Evolutionary conservation across 2,888 invertebrate species (phyloP).

Genomic region (Oscheius sp.): DNA sequence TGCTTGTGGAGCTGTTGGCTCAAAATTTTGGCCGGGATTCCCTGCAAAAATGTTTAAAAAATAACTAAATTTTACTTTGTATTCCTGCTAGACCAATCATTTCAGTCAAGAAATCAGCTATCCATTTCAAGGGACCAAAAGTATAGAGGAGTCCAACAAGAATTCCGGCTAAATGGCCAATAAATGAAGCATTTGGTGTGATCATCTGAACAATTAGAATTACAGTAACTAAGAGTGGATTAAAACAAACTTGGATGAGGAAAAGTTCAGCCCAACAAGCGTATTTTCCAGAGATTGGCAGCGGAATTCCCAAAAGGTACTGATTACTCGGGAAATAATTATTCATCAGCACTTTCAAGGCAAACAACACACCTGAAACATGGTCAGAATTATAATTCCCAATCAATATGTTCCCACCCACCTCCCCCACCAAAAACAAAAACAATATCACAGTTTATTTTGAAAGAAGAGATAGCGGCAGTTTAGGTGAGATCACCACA

Average conservation of each 20-base stretch:
- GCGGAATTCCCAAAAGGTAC: conserved; percentile 69
- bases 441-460: conserved; percentile 9
- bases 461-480: conserved; percentile 1
- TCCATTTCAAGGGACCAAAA: conserved; percentile 72
- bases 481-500: conserved; percentile 23
- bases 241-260: conserved; percentile 77
- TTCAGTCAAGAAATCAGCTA: conserved; percentile 15
- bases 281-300: conserved; percentile 74
- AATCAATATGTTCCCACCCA: background rate
- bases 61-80: background rate
- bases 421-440: background rate
- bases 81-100: background rate
- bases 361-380: conserved; percentile 76
- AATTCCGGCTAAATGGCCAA: conserved; percentile 78
- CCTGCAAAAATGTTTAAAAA: background rate
- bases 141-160: conserved; percentile 76
- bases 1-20: background rate
- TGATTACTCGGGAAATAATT: conserved; percentile 64
- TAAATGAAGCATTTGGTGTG: conserved; percentile 77
- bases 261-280: conserved; percentile 77
- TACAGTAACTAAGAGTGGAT: conserved; percentile 75
- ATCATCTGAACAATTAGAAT: conserved; percentile 76
- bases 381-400: background rate
- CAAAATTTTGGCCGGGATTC: background rate
- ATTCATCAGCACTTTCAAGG: conserved; percentile 75